Evolutionary conservation across 2,888 invertebrate genomes (phyloP), one percentile per base, ranked within the genome.

Genomic region (Pyrochroa serraticornis): DNA sequence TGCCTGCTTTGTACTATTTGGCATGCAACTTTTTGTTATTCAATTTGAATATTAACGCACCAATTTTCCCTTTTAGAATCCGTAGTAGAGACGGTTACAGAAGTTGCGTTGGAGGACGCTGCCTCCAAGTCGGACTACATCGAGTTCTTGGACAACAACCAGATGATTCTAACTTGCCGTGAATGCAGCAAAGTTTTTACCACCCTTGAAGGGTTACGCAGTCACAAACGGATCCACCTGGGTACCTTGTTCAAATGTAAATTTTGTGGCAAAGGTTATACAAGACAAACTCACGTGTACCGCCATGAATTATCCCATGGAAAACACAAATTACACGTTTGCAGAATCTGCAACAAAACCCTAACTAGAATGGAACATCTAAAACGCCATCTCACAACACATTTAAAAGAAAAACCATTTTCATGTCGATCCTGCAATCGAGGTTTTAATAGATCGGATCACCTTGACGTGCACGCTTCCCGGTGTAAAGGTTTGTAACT

Each of bases 271-370:
- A 78, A 78, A 62, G 75, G 73, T 48, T 80, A 79, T 60, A 77
- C 77, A 0, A 48, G 74, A 35, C 65, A 75, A 45, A 78, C 75
- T 56, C 77, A 78, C 55, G 66, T 80, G 47, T 75, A 79, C 52
- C 65, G 79, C 3, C 80, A 80, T 60, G 78, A 79, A 67, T 63
- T 73, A 31, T 69, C 74, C 0, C 79, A 79, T 54, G 73, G 71
- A 22, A 72, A 71, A 48, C 66, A 75, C 55, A 79, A 78, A 67
- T 72, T 79, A 5, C 78, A 79, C 53, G 75, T 79, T 5, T 80
- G 80, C 56, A 75, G 78, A 61, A 77, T 79, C 31, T 80, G 80
- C 65, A 78, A 75, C 63, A 79, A 79, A 65, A 77, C 77, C 0
- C 57, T 78, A 36, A 79, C 77, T 3, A 65, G 79, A 50, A 72